Percentiles rank a stretch among this genome's conserved stretches.
Conservation (phyloP, 2,888 invertebrate species). For the Exephanes ischioxanthus region DNA sequence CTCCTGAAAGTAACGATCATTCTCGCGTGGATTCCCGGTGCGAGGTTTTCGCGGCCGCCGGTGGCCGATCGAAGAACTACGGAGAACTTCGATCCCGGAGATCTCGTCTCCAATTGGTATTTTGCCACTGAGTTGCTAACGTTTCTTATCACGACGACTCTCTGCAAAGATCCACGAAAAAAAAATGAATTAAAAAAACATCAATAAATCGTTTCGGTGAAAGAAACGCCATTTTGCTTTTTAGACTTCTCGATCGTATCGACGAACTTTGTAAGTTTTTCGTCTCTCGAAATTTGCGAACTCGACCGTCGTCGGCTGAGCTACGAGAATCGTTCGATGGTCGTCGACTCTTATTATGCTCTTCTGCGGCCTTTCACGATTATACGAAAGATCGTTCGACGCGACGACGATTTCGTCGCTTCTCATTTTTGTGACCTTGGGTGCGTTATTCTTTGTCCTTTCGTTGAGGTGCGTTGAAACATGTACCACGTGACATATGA, state of each 20-base stretch:
- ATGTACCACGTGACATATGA: too few relatives aligned
- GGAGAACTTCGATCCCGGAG: constrained; percentile 78
- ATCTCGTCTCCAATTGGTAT: constrained; percentile 77
- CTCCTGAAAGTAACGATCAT: constrained; percentile 81
- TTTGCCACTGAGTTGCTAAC: constrained; percentile 76
- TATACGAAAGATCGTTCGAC: constrained; percentile 26
- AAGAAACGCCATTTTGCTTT: neutral
- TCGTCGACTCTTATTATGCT: constrained; percentile 68
- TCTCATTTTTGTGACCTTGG: constrained; percentile 50
- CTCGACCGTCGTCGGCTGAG: constrained; percentile 77
- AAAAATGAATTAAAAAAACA: neutral
- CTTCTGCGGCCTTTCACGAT: constrained; percentile 37
- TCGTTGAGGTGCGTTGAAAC: neutral
- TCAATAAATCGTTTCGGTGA: neutral
- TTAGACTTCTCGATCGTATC: too few relatives aligned
- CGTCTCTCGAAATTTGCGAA: constrained; percentile 83
- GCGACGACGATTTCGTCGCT: constrained; percentile 36
- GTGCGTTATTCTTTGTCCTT: constrained; percentile 69
- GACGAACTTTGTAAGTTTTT: constrained; percentile 80
- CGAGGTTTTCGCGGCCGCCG: constrained; percentile 74
- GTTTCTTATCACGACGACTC: constrained; percentile 76
- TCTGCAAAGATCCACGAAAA: constrained; percentile 55
- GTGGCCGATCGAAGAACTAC: constrained; percentile 72
- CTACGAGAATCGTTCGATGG: constrained; percentile 73
- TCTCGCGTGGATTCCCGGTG: constrained; percentile 84